Evolutionary conservation across 2,113 vertebrate genomes (phyloP), one percentile per base, ranked within the genome.

Genomic region (Chloropsis cyanopogon): DNA sequence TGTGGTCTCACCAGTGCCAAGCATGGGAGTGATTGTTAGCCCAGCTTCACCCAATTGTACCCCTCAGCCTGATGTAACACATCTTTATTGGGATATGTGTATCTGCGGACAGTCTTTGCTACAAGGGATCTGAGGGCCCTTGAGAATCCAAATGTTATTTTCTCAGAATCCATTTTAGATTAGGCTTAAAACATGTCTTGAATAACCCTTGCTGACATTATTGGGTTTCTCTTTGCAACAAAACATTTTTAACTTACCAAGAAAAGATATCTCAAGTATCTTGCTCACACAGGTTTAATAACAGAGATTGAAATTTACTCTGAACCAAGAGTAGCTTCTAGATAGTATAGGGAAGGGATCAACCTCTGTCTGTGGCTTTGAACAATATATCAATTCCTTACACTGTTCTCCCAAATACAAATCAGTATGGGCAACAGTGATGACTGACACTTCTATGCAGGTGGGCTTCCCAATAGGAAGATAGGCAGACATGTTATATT

Each of bases 51-150:
- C 10, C 20, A 68, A 2, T 10, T 47, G 28, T 31, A 22, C 25
- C 9, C 10, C 12, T 71, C 29, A 71, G 22, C 22, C 16, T 68
- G 12, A 39, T 68, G 20, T 28, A 59, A 54, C 18, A 16, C 7
- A 11, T 16, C 29, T 71, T 11, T 65, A 31, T 26, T 75, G 66
- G 4, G 20, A 44, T 59, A 42, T 54, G 9, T 11, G 4, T 33
- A 8, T 8, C 11, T 47, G 20, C 0, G 1, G 8, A 57, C 6
- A 21, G 33, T 5, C 3, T 11, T 35, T 77, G n/a, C 23, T 77
- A 8, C 33, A 42, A 44, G 18, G 5, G 39, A 65, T 42, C 4
- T 71, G 21, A 37, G 21, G 24, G 11, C 11, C 41, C 37, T 52
- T 41, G 7, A 57, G n/a, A 75, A 79, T 80, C 24, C n/a, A 49